Conservation (phyloP, 2,113 vertebrate species). For the Menura novaehollandiae region DNA sequence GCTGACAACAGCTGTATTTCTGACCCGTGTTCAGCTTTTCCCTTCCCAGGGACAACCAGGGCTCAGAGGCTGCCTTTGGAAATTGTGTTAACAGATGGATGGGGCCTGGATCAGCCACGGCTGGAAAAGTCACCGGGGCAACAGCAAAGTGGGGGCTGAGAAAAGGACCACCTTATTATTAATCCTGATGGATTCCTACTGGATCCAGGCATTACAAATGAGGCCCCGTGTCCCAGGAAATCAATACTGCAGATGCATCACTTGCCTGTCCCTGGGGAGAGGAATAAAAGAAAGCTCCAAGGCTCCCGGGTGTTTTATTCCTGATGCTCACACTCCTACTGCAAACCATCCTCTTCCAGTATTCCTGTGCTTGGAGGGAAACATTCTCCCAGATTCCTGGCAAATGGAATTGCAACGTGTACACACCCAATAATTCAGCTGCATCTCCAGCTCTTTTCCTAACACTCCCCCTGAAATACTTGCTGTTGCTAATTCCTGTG, state of each 20-base stretch:
- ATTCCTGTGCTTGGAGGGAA: neutral
- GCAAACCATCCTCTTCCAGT: neutral
- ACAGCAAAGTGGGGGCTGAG: neutral
- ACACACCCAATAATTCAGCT: accelerated
- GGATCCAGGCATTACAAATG: neutral
- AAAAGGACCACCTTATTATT: neutral
- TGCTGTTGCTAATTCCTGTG: neutral
- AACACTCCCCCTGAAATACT: neutral
- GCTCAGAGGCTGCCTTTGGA: neutral
- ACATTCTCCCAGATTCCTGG: neutral
- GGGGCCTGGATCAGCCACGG: neutral
- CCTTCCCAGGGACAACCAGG: neutral
- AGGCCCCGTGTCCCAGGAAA: neutral
- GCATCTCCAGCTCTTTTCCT: neutral
- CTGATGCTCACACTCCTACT: neutral
- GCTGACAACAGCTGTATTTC: neutral
- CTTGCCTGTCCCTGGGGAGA: neutral
- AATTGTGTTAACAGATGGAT: neutral
- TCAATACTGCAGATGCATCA: neutral
- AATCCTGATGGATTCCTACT: neutral
- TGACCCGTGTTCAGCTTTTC: neutral
- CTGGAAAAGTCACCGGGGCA: neutral
- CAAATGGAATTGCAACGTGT: neutral
- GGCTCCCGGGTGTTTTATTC: accelerated
- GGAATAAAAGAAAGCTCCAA: neutral